These are phyloP conservation scores for Colossoma macropomum DNA, from an alignment of 2,113 vertebrate genomes.

Conservation along the genomic window DNA sequence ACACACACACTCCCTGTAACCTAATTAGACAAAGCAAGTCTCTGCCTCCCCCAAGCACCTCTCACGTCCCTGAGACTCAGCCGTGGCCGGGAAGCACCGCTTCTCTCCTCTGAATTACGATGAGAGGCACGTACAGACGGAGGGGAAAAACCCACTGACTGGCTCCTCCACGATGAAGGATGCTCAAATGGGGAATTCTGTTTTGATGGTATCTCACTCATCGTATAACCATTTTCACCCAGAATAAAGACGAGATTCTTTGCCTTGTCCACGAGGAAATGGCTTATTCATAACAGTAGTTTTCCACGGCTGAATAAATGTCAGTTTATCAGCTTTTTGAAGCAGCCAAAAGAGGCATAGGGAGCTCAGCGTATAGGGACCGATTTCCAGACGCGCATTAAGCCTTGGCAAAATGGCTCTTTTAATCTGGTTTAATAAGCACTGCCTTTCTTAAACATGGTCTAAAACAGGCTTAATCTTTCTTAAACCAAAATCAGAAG, in stretches of 20 bases:
- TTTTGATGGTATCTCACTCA: not conserved
- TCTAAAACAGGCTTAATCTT: not conserved
- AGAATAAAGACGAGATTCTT: not conserved
- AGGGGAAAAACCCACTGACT: not conserved
- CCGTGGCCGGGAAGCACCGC: not conserved
- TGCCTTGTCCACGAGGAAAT: not conserved
- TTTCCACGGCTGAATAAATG: not conserved
- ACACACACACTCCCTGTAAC: not conserved
- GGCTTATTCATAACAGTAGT: not conserved
- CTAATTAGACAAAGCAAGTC: not conserved
- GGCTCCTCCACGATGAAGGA: slow-evolving; percentile 22
- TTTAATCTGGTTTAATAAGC: not conserved
- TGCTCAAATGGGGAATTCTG: not conserved
- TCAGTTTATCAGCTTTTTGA: not conserved
- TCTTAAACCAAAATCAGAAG: not conserved
- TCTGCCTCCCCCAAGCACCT: not conserved
- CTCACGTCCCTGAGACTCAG: not conserved
- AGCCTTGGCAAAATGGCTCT: not conserved
- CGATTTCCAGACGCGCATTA: not conserved
- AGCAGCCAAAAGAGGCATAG: not conserved
- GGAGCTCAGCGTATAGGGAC: not conserved
- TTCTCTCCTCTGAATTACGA: not conserved
- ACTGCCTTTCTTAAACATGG: not conserved
- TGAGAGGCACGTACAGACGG: not conserved
- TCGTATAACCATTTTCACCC: not conserved